Evolutionary conservation across 2,888 invertebrate genomes (phyloP).

Genomic region (Pharmacophagus antenor): DNA sequence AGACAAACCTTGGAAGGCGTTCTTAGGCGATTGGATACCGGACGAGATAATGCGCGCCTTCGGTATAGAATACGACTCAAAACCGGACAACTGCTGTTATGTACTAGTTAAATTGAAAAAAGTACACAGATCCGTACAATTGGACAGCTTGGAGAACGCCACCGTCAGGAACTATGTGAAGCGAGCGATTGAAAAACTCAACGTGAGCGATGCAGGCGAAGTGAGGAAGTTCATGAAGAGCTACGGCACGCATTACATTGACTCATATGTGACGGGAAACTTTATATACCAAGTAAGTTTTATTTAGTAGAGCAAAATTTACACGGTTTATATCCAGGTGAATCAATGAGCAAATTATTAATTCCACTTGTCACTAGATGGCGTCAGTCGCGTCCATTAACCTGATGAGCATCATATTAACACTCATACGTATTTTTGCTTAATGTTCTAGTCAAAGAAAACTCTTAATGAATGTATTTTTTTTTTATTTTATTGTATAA

Average conservation of each 20-base stretch:
- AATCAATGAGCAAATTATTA: no score
- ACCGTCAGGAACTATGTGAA: slow-evolving; percentile 83
- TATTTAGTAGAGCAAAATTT: background rate
- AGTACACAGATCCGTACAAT: slow-evolving; percentile 84
- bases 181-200: slow-evolving; percentile 82
- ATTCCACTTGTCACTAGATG: no score
- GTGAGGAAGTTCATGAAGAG: slow-evolving; percentile 89
- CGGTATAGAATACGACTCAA: slow-evolving; percentile 84
- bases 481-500: no score
- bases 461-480: no score
- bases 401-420: no score
- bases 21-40: slow-evolving; percentile 90
- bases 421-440: no score
- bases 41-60: slow-evolving; percentile 90
- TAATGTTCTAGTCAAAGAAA: no score
- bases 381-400: no score
- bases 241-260: slow-evolving; percentile 93
- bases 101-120: slow-evolving; percentile 84
- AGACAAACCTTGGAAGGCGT: slow-evolving; percentile 91
- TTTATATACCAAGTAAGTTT: slow-evolving; percentile 89
- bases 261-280: slow-evolving; percentile 92
- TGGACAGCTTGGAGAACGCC: slow-evolving; percentile 81
- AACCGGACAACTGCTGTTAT: slow-evolving; percentile 88
- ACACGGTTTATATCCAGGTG: no score
- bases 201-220: slow-evolving; percentile 85